A percentile compares a stretch with the other conserved stretches of the same genome.
phyloP scores from a whole-genome alignment of 2,888 invertebrate genomes.

The Leucozona laternaria region DNA sequence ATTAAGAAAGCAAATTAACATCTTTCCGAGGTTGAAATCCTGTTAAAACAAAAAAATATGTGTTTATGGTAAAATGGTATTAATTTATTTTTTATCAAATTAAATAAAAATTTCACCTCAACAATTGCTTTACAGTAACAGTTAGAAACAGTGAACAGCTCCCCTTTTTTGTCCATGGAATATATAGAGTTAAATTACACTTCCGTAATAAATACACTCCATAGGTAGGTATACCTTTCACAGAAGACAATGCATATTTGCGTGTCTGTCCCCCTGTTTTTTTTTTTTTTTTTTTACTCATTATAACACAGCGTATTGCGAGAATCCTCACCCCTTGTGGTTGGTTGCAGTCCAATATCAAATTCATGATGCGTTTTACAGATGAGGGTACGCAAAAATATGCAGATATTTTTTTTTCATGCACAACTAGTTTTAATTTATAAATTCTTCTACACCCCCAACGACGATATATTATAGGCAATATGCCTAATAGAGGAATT shows the following conservation, averaged over 20 bases:
- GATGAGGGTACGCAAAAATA: conserved; percentile 10
- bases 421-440: conserved; percentile 14
- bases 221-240: too few species aligned
- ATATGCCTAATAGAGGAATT: neutral
- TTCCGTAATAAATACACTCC: conserved; percentile 32
- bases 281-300: neutral
- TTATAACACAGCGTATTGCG: neutral
- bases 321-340: conserved; percentile 16
- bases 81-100: neutral
- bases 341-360: conserved; percentile 15
- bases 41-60: neutral
- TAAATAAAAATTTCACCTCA: neutral
- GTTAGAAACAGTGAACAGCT: neutral
- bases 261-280: neutral
- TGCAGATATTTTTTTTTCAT: conserved; percentile 3
- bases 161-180: neutral
- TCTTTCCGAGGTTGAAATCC: neutral
- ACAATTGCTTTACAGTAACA: neutral
- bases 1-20: neutral
- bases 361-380: conserved; percentile 7
- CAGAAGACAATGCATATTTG: conserved; percentile 21
- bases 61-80: neutral
- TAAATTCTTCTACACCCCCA: conserved; percentile 12
- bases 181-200: conserved; percentile 23
- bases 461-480: neutral